These are phyloP conservation scores for Channa argus DNA, from an alignment of 2,113 vertebrate genomes.

Conservation along the genomic window DNA sequence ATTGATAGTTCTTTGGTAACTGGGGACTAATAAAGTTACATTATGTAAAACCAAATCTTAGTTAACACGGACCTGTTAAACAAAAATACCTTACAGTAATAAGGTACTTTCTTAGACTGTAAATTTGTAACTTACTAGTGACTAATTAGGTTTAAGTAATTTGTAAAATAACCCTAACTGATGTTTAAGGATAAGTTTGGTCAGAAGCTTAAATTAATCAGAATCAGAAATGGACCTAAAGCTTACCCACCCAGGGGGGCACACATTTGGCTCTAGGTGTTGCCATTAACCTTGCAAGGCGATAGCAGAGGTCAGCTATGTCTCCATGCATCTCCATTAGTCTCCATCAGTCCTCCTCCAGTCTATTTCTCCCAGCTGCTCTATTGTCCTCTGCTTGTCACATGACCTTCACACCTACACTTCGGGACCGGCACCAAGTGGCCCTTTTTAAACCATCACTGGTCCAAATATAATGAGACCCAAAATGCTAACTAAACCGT, in stretches of 20 bases:
- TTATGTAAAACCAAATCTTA: no score
- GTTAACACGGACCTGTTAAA: no score
- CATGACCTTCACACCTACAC: slow-evolving; percentile 57
- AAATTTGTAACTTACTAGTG: no score
- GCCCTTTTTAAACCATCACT: background rate
- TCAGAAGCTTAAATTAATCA: no score
- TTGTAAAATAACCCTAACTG: no score
- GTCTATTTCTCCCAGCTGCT: slow-evolving; percentile 56
- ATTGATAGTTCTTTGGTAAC: no score
- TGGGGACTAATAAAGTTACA: no score
- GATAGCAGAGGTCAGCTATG: slow-evolving; percentile 44
- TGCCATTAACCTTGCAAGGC: slow-evolving; percentile 51
- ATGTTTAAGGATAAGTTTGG: no score
- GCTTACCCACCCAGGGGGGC: background rate
- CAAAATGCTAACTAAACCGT: background rate
- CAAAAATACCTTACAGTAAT: no score
- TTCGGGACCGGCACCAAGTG: background rate
- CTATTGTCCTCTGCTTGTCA: slow-evolving; percentile 63
- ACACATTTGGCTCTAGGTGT: slow-evolving; percentile 33
- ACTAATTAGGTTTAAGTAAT: no score
- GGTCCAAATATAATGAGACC: background rate
- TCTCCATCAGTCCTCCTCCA: slow-evolving; percentile 49
- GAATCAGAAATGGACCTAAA: background rate
- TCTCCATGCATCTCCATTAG: slow-evolving; percentile 65
- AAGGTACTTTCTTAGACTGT: no score